Percentiles rank a stretch among this genome's conserved stretches.
These are phyloP conservation scores for Brachionus calyciflorus DNA, from an alignment of 1,140 invertebrate genomes.

Conservation along the genomic window DNA sequence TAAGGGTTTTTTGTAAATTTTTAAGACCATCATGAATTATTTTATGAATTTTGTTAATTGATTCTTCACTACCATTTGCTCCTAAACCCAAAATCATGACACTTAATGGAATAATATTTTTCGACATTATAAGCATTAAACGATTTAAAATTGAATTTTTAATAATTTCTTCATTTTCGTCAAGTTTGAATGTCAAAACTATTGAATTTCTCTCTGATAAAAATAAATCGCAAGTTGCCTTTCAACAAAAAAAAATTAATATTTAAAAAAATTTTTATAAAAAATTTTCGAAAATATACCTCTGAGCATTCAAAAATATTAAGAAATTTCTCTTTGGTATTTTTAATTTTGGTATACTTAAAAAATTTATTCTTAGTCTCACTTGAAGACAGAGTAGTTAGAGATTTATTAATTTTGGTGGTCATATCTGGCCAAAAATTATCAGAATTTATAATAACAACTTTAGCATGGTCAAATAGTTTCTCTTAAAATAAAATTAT, in stretches of 20 bases:
- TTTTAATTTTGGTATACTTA: not conserved
- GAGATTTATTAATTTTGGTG: not conserved
- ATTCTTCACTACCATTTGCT: not conserved
- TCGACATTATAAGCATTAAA: not conserved
- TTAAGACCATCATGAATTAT: not conserved
- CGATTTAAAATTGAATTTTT: not conserved
- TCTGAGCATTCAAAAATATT: constrained; percentile 4
- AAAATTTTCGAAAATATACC: not conserved
- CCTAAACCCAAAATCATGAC: not conserved
- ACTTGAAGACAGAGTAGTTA: not conserved
- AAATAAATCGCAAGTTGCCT: not conserved
- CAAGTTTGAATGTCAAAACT: not conserved
- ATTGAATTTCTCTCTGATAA: not conserved
- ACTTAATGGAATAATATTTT: not conserved
- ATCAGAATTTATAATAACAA: constrained; percentile 6
- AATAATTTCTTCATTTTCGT: not conserved
- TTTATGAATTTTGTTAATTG: not conserved
- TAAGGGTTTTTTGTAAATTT: not conserved
- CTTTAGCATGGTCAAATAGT: not conserved
- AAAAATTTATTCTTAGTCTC: not conserved
- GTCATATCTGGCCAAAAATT: not conserved
- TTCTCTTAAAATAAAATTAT: not conserved
- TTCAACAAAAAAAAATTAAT: not conserved
- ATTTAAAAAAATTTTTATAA: not conserved
- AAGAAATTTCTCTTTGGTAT: not conserved